phyloP scores from a whole-genome alignment of 2,888 invertebrate genomes.

The Cataglyphis rosenhaueri region DNA sequence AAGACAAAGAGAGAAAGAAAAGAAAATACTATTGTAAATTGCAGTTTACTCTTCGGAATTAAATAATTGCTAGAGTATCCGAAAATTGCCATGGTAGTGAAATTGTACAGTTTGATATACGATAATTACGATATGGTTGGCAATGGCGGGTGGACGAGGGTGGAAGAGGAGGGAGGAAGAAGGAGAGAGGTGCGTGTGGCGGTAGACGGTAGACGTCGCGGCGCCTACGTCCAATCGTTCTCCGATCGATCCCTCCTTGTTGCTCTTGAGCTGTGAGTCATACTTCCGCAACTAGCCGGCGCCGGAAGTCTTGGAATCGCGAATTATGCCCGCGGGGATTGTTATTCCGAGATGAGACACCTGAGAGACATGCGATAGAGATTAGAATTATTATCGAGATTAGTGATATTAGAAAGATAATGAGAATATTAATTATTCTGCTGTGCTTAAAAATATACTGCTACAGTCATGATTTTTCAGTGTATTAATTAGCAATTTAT shows the following conservation, averaged over 20 bases:
- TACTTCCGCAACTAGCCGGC: slow-evolving; percentile 73
- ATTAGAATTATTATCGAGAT: not conserved
- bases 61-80: slow-evolving; percentile 1
- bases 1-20: not conserved
- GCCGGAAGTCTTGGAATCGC: slow-evolving; percentile 40
- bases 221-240: slow-evolving; percentile 84
- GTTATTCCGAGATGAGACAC: not conserved
- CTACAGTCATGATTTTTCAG: not conserved
- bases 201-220: slow-evolving; percentile 82
- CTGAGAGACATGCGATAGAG: slow-evolving; percentile 1
- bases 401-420: not conserved
- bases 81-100: not conserved
- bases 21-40: not conserved
- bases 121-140: slow-evolving; percentile 23
- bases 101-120: slow-evolving; percentile 14
- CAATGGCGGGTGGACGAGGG: not conserved
- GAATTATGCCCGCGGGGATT: not conserved
- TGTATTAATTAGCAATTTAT: not conserved
- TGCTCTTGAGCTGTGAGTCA: slow-evolving; percentile 78
- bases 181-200: slow-evolving; percentile 74
- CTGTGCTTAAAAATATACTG: not conserved
- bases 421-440: not conserved
- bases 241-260: slow-evolving; percentile 84
- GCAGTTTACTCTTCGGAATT: not conserved
- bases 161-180: slow-evolving; percentile 12